A percentile compares a stretch with the other conserved stretches of the same genome.
phyloP scores from a whole-genome alignment of 1,140 invertebrate genomes.

The Bombus impatiens region DNA sequence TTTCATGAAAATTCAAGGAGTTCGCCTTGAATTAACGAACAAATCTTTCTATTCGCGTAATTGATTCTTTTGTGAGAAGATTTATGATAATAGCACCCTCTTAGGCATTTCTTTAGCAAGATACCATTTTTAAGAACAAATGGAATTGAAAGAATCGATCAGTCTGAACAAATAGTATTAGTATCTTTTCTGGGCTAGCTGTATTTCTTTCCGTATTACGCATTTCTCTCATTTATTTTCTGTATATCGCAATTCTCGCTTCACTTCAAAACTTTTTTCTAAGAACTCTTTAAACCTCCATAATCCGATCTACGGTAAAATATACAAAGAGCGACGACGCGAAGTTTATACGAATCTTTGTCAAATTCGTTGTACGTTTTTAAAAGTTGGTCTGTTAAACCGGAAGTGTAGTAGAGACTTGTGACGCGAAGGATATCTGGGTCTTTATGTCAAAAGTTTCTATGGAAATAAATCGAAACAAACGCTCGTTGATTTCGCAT shows the following conservation, averaged over 20 bases:
- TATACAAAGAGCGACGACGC: not conserved
- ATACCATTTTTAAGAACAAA: not conserved
- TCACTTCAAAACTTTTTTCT: no score
- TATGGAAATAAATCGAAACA: not conserved
- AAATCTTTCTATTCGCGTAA: not conserved
- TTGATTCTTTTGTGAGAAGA: not conserved
- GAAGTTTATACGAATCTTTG: not conserved
- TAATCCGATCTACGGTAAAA: no score
- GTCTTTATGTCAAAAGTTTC: not conserved
- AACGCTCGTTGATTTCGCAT: slow-evolving; percentile 12
- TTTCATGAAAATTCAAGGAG: not conserved
- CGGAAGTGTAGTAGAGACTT: not conserved
- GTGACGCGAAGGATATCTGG: not conserved
- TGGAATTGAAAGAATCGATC: not conserved
- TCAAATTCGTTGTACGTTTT: not conserved
- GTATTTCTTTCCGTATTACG: not conserved
- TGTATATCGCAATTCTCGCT: no score
- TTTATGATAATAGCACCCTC: not conserved
- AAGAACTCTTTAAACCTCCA: no score
- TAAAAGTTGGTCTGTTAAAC: no score
- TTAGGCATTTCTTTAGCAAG: not conserved
- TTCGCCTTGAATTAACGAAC: slow-evolving; percentile 10
- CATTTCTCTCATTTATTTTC: not conserved
- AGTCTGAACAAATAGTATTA: not conserved
- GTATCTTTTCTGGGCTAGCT: no score